Base-by-base conservation (phyloP, 2,797 vertebrate genomes). In the Onychomys leucogaster region DNA sequence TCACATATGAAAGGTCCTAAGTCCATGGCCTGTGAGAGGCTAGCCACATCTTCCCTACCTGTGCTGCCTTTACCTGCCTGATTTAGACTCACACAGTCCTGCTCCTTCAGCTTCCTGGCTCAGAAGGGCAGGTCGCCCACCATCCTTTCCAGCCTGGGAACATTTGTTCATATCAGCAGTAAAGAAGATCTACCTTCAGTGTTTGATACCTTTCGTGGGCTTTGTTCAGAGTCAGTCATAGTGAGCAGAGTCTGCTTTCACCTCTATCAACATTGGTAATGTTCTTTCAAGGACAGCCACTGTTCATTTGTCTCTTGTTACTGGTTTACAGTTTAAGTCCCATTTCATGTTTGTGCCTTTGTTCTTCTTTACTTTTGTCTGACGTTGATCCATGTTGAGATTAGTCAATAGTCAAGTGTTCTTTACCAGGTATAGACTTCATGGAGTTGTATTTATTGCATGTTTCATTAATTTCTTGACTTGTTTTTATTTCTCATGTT, bases 391-490 rank as follows among this genome's bases (percentile, higher is more conserved):
- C 29, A 10, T 14, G 85, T 82, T 49, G 59, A 89, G 80, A 43
- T 73, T 37, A 63, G 34, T 86, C 23, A 73, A 3, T 37, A 37
- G 49, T 73, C 46, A 86, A 73, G 16, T 2, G 13, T 37, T 21
- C n/a, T 7, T 85, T 73, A 73, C 49, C 17, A 41, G 41, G 23
- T 6, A 81, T 11, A 32, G 43, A 16, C 11, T 91, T 91, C 71
- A 13, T 57, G 37, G 32, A 52, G 32, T 27, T 78, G 0, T 65
- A 41, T 77, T 86, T 63, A 41, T 5, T 73, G 67, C 78, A 43
- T 32, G 55, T 82, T 95, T 96, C 21, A 84, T 73, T 93, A 86
- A 93, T 49, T 82, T 90, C 34, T 90, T 61, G 19, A 49, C n/a
- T 78, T 69, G 55, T 80, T 76, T 75, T 86, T 52, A 32, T 46